Evolutionary conservation across 2,888 invertebrate species (phyloP).

Genomic region (Acrocera orbiculus): DNA sequence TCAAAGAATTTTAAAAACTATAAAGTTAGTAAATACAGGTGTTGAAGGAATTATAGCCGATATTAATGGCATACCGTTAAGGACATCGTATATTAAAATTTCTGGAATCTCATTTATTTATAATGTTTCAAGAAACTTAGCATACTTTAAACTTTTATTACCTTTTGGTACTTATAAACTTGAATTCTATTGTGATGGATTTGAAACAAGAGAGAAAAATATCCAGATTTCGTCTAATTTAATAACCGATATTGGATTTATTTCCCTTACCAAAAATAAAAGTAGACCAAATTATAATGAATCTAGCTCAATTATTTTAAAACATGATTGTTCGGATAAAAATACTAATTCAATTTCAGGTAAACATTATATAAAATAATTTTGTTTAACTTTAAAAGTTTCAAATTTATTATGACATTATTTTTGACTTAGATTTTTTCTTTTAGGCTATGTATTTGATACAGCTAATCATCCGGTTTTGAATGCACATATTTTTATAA

Average conservation of each 20-base stretch:
- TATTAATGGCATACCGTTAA: constrained; percentile 44
- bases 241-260: constrained; percentile 18
- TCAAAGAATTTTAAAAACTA: constrained; percentile 42
- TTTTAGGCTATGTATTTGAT: constrained; percentile 40
- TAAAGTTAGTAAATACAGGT: constrained; percentile 46
- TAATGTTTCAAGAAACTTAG: constrained; percentile 48
- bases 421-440: background rate
- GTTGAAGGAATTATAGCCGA: constrained; percentile 37
- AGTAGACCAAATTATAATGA: too few relatives aligned
- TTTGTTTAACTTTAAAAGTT: background rate
- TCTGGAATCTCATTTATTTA: constrained; percentile 37
- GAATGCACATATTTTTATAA: too few relatives aligned
- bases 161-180: constrained; percentile 48
- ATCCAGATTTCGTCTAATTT: constrained; percentile 20
- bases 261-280: constrained; percentile 1
- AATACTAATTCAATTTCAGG: constrained; percentile 10
- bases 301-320: constrained; percentile 1
- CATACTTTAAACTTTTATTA: constrained; percentile 52
- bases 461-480: constrained; percentile 38
- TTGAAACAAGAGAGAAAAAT: constrained; percentile 33
- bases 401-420: too few relatives aligned
- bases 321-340: background rate
- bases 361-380: constrained; percentile 2
- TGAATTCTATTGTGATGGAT: constrained; percentile 44
- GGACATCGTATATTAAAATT: constrained; percentile 53